Conservation (phyloP, 2,113 vertebrate species). For the Oncorhynchus nerka region DNA sequence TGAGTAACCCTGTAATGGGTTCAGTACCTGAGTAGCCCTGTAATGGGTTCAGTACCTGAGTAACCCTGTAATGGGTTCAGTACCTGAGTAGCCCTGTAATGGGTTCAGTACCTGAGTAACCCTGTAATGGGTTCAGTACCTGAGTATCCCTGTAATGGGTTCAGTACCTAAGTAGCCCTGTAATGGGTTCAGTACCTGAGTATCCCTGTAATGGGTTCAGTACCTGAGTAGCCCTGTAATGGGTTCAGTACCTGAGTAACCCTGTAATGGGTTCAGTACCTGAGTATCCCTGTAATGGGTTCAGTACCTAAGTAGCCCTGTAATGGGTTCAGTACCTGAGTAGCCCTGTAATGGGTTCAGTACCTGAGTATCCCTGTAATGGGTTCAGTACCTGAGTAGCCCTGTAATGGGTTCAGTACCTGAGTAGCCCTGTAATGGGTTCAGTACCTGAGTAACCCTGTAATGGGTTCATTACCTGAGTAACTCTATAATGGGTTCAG, state of each 20-base stretch:
- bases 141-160: slow-evolving; percentile 60
- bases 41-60: slow-evolving; percentile 66
- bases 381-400: slow-evolving; percentile 55
- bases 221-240: slow-evolving; percentile 60
- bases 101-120: slow-evolving; percentile 55
- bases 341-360: slow-evolving; percentile 65
- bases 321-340: slow-evolving; percentile 66
- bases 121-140: slow-evolving; percentile 68
- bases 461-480: slow-evolving; percentile 66
- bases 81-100: slow-evolving; percentile 59
- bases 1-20: slow-evolving; percentile 57
- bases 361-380: slow-evolving; percentile 59
- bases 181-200: slow-evolving; percentile 66
- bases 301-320: slow-evolving; percentile 47
- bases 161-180: slow-evolving; percentile 50
- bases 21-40: slow-evolving; percentile 47
- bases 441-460: slow-evolving; percentile 45
- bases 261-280: slow-evolving; percentile 59
- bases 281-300: slow-evolving; percentile 57
- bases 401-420: slow-evolving; percentile 67
- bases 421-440: slow-evolving; percentile 60
- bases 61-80: slow-evolving; percentile 65
- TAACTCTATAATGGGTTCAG: slow-evolving; percentile 63
- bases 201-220: slow-evolving; percentile 48
- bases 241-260: slow-evolving; percentile 55